These are phyloP conservation scores for Gyrodactylus salaris DNA, from an alignment of 1,140 invertebrate species.

Conservation along the genomic window DNA sequence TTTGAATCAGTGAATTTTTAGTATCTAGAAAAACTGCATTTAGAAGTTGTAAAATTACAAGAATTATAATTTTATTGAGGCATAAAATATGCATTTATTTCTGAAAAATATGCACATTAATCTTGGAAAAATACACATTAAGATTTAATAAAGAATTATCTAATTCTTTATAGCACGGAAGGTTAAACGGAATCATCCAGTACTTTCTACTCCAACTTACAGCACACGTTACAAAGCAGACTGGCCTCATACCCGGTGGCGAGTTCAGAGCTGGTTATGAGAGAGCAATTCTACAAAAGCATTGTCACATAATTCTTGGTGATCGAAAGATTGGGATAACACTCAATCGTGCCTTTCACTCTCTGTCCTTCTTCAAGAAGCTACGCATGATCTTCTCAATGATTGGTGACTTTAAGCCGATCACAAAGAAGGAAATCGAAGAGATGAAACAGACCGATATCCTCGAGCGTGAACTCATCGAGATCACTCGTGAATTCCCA, in stretches of 20 bases:
- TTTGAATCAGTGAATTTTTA: too few species aligned
- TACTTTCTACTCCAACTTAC: conserved; percentile 56
- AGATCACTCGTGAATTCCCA: conserved; percentile 66
- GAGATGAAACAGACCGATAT: conserved; percentile 58
- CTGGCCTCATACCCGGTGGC: conserved; percentile 78
- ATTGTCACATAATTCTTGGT: conserved; percentile 47
- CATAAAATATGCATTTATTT: too few species aligned
- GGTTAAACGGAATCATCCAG: conserved; percentile 42
- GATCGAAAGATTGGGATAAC: conserved; percentile 65
- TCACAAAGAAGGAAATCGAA: conserved; percentile 55
- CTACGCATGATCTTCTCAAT: not conserved
- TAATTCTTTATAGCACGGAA: not conserved
- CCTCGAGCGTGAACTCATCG: conserved; percentile 49
- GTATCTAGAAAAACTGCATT: too few species aligned
- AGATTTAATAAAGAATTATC: too few species aligned
- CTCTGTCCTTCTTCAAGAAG: conserved; percentile 21
- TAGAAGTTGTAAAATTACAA: too few species aligned
- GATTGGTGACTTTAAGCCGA: not conserved
- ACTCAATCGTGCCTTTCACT: conserved; percentile 40
- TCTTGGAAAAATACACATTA: too few species aligned
- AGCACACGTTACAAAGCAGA: conserved; percentile 53
- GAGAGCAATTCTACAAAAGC: conserved; percentile 30
- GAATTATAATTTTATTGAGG: too few species aligned
- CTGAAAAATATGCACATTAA: too few species aligned
- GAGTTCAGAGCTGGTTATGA: conserved; percentile 63